Evolutionary conservation across 2,113 vertebrate species (phyloP).

Genomic region (Blennius ocellaris): DNA sequence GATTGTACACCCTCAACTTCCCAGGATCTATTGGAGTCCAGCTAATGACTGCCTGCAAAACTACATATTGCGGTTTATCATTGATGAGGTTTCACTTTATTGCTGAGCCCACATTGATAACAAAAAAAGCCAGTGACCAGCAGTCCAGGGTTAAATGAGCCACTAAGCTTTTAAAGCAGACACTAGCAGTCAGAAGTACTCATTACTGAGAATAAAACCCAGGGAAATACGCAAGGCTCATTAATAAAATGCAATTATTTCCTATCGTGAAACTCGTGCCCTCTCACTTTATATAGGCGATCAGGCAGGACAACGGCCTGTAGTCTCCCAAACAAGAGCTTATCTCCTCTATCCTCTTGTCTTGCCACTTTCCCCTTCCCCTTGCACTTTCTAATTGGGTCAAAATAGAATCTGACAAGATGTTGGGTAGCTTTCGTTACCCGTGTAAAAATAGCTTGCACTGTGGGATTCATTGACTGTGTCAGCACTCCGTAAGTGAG

Average conservation of each 20-base stretch:
- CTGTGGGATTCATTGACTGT: slow-evolving; percentile 47
- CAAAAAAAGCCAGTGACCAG: slow-evolving; percentile 13
- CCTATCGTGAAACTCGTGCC: slow-evolving; percentile 27
- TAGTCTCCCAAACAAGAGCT: slow-evolving; percentile 23
- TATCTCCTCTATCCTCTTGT: slow-evolving; percentile 17
- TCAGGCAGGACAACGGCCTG: slow-evolving; percentile 27
- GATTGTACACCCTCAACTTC: no score
- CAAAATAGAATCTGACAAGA: slow-evolving; percentile 4
- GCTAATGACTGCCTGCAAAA: neutral
- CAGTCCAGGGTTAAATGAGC: slow-evolving; percentile 42
- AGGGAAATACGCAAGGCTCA: slow-evolving; percentile 18
- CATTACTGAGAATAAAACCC: slow-evolving; percentile 38
- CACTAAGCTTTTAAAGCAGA: slow-evolving; percentile 52
- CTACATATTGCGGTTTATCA: slow-evolving; percentile 11
- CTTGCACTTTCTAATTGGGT: neutral
- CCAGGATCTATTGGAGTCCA: no score
- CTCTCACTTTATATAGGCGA: slow-evolving; percentile 42
- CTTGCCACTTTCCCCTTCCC: neutral
- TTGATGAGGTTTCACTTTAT: slow-evolving; percentile 22
- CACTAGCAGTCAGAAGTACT: neutral
- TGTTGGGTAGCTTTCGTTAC: slow-evolving; percentile 22
- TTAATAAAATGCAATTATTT: slow-evolving; percentile 68
- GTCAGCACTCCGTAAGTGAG: slow-evolving; percentile 36
- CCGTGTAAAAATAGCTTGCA: slow-evolving; percentile 30
- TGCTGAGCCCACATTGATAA: slow-evolving; percentile 33